Conservation (phyloP, 2,888 invertebrate species). For the Melieria picta region DNA sequence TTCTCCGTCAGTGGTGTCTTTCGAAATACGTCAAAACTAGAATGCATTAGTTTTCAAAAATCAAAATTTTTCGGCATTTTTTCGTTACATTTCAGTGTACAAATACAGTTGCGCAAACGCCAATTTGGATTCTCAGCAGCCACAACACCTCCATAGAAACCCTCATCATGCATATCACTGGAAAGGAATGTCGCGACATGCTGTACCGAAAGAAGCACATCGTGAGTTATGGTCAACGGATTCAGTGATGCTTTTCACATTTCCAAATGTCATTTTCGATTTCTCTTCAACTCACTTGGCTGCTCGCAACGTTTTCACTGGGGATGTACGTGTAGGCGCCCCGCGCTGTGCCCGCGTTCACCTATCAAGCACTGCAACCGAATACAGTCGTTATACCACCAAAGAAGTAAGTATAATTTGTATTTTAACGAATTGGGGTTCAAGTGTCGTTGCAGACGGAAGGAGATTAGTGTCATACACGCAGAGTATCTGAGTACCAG, state of each 20-base stretch:
- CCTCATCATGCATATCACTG: slow-evolving; percentile 36
- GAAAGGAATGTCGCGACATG: slow-evolving; percentile 47
- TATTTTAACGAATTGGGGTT: too few relatives aligned
- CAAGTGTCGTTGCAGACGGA: neutral
- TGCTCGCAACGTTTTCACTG: too few relatives aligned
- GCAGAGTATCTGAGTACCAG: slow-evolving; percentile 21
- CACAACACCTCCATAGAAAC: neutral
- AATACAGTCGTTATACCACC: slow-evolving; percentile 62
- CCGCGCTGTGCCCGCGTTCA: slow-evolving; percentile 61
- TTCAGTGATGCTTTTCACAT: neutral
- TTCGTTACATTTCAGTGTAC: slow-evolving; percentile 12
- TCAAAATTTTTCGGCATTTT: slow-evolving; percentile 19
- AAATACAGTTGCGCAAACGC: slow-evolving; percentile 7
- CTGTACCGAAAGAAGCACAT: slow-evolving; percentile 28
- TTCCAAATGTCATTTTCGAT: neutral
- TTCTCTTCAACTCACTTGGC: neutral
- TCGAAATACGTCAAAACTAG: neutral
- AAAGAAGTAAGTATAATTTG: slow-evolving; percentile 51
- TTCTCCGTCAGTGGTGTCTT: slow-evolving; percentile 19
- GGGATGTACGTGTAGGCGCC: slow-evolving; percentile 42
- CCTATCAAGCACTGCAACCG: slow-evolving; percentile 61
- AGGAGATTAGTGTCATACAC: slow-evolving; percentile 1
- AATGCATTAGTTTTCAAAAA: slow-evolving; percentile 1
- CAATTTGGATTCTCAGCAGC: neutral
- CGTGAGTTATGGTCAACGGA: neutral